Evolutionary conservation across 2,888 invertebrate genomes (phyloP).

Genomic region (Dryocosmus kuriphilus): DNA sequence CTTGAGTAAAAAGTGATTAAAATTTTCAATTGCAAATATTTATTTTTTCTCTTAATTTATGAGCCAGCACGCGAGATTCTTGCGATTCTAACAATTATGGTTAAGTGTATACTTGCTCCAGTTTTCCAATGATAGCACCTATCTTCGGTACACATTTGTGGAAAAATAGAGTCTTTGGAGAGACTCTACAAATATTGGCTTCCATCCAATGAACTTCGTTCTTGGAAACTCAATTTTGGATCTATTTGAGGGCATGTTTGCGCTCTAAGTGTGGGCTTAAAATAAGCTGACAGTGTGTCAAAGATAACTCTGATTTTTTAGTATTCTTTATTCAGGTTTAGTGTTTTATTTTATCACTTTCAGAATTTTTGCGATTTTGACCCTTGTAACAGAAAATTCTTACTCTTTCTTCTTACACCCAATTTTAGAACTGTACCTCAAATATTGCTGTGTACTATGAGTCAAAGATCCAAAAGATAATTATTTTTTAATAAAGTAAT

Average conservation of each 20-base stretch:
- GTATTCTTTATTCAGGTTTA: no score
- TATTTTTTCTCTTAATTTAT: not conserved
- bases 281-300: conserved; percentile 9
- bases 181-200: conserved; percentile 24
- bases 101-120: conserved; percentile 19
- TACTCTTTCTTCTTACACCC: no score
- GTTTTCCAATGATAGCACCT: conserved; percentile 22
- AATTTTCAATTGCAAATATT: no score
- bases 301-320: not conserved
- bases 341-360: no score
- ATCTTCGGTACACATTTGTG: conserved; percentile 26
- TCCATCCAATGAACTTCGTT: not conserved
- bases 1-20: no score
- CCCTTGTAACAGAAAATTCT: no score
- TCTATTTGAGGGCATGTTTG: not conserved
- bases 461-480: no score
- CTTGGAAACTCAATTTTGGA: conserved; percentile 27
- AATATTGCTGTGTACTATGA: no score
- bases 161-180: conserved; percentile 4
- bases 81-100: not conserved
- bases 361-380: no score
- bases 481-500: no score
- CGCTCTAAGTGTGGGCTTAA: not conserved
- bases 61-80: not conserved
- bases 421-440: no score